Evolutionary conservation across 2,888 invertebrate species (phyloP), one percentile per base, ranked within the genome.

Genomic region (Trichacis sp.): DNA sequence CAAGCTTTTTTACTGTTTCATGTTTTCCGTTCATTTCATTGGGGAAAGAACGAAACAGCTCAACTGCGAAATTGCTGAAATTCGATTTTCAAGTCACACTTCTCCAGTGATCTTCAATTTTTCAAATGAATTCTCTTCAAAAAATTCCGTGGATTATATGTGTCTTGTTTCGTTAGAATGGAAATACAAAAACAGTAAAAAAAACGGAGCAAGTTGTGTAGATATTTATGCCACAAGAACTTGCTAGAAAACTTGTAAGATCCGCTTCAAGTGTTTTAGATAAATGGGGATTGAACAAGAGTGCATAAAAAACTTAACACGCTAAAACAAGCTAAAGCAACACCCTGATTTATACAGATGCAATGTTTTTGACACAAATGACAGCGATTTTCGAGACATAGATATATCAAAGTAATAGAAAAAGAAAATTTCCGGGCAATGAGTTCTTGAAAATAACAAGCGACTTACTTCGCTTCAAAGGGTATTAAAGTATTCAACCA

Each of bases 51-150:
- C 53, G 50, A 60, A 70, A 59, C 51, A 58, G 56, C 59, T 60
- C 57, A 63, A 63, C 67, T 66, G 58, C 62, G 52, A 62, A 67
- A 63, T 52, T 63, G 61, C 53, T 48, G 59, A 63, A 63, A 63
- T 33, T n/a, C n/a, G n/a, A n/a, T n/a, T n/a, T n/a, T n/a, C n/a
- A n/a, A n/a, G n/a, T n/a, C n/a, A n/a, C n/a, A n/a, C n/a, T n/a
- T n/a, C n/a, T n/a, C n/a, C n/a, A n/a, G n/a, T n/a, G n/a, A n/a
- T n/a, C n/a, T n/a, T n/a, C n/a, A n/a, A n/a, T n/a, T n/a, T n/a
- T n/a, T n/a, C n/a, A n/a, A n/a, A n/a, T n/a, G n/a, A n/a, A n/a
- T n/a, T n/a, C n/a, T n/a, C n/a, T n/a, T n/a, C n/a, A n/a, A n/a
- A n/a, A n/a, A n/a, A n/a, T n/a, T n/a, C n/a, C n/a, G n/a, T n/a